Conservation (phyloP, 1,140 invertebrate species). For the Hyposmocoma kahamanoa region DNA sequence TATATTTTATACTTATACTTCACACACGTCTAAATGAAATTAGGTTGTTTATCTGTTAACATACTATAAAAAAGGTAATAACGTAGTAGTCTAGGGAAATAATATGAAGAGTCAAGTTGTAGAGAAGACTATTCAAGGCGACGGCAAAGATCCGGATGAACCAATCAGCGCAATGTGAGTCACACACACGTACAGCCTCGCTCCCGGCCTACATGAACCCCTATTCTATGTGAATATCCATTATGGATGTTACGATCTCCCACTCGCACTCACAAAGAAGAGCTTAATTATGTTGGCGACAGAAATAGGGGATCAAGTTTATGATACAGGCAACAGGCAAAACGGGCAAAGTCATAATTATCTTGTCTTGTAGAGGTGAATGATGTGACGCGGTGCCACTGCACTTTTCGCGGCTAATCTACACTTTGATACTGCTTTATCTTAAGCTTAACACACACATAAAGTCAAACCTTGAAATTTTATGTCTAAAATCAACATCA, state of each 20-base stretch:
- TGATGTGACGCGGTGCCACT: slow-evolving; percentile 15
- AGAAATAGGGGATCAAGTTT: slow-evolving; percentile 25
- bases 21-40: too few relatives aligned
- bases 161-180: slow-evolving; percentile 56
- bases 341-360: slow-evolving; percentile 26
- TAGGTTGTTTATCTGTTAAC: too few relatives aligned
- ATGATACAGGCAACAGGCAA: slow-evolving; percentile 21
- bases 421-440: too few relatives aligned
- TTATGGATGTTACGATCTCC: slow-evolving; percentile 20
- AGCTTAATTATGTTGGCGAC: slow-evolving; percentile 16
- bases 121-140: slow-evolving; percentile 48
- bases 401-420: background rate
- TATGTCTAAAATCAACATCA: too few relatives aligned
- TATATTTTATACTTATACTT: too few relatives aligned
- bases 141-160: slow-evolving; percentile 54
- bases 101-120: slow-evolving; percentile 21
- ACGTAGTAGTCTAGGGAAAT: too few relatives aligned
- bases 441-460: too few relatives aligned
- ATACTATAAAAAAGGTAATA: too few relatives aligned
- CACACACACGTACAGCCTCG: slow-evolving; percentile 26
- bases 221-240: slow-evolving; percentile 5
- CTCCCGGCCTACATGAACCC: slow-evolving; percentile 9
- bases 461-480: too few relatives aligned
- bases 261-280: slow-evolving; percentile 28
- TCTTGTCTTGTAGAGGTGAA: slow-evolving; percentile 26